A percentile compares a stretch with the other conserved stretches of the same genome.
phyloP scores from a whole-genome alignment of 1,140 invertebrate species.

The Lepidotrigona ventralis region DNA sequence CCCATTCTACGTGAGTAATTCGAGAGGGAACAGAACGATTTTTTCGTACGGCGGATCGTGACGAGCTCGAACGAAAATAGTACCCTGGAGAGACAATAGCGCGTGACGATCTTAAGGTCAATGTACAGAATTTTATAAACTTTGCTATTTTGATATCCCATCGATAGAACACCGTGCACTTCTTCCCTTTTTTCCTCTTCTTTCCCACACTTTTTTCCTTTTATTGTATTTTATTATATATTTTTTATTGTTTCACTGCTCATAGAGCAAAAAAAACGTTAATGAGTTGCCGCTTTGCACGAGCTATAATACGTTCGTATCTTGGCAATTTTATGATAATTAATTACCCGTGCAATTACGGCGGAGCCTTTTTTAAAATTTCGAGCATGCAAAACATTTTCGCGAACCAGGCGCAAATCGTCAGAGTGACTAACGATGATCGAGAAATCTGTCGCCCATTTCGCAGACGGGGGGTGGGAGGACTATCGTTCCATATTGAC shows the following conservation, averaged over 20 bases:
- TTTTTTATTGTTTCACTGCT: background rate
- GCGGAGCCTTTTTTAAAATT: background rate
- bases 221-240: too few relatives aligned
- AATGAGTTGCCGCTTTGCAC: background rate
- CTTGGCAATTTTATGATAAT: background rate
- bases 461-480: background rate
- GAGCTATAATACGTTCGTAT: constrained; percentile 7
- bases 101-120: constrained; percentile 50
- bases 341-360: constrained; percentile 18
- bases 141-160: too few relatives aligned
- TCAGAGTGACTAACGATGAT: background rate
- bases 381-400: background rate
- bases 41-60: constrained; percentile 57
- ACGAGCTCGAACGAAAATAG: constrained; percentile 54
- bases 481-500: background rate
- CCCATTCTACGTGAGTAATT: constrained; percentile 35
- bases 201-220: background rate
- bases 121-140: constrained; percentile 10
- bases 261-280: background rate
- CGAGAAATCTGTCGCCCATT: background rate
- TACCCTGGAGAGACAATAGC: constrained; percentile 49
- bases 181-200: background rate
- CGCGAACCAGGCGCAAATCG: background rate
- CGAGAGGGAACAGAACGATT: constrained; percentile 49
- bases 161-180: background rate